Evolutionary conservation across 2,113 vertebrate species (phyloP), one percentile per base, ranked within the genome.

Genomic region (Corvus hawaiiensis): DNA sequence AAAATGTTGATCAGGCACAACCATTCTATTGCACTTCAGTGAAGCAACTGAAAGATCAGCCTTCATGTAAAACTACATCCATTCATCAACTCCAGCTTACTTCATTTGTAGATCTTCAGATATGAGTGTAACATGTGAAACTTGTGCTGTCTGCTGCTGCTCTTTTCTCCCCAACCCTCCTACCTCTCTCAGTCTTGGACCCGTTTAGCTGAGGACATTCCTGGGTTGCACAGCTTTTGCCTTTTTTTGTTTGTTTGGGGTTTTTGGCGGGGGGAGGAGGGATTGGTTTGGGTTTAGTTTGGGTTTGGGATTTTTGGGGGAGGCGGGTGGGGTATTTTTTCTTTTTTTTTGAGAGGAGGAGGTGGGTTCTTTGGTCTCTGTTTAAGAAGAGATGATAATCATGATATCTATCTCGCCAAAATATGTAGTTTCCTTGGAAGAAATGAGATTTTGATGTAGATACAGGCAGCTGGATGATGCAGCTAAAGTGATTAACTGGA

Each of bases 401-500:
- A 20, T 72, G 12, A 0, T 10, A 37, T 8, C 26, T 27, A 0
- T 84, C 37, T 93, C 44, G 23, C 13, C 17, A 76, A 61, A 84
- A 80, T 64, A 39, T 0, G 3, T 28, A 3, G n/a, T 21, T 61
- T 59, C 18, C 32, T 63, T 32, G 16, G 26, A 86, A 46, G 49
- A 83, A 96, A 73, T 58, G 33, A 55, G 78, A 55, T 91, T 93
- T 83, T 93, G 90, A 41, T 88, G 49, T 89, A 89, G 58, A 62
- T 87, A 46, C 33, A 23, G 75, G 77, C 62, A 76, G 51, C 89
- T 95, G 96, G 66, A 43, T 74, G 61, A 77, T 56, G 52, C 48
- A 16, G 37, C 84, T 95, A 37, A 97, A 95, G 81, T 51, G 90
- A 93, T 93, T 84, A 95, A 80, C 48, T 73, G 54, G 56, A 94